Conservation (phyloP, 2,113 vertebrate species). For the Petrocephalus zakoni region DNA sequence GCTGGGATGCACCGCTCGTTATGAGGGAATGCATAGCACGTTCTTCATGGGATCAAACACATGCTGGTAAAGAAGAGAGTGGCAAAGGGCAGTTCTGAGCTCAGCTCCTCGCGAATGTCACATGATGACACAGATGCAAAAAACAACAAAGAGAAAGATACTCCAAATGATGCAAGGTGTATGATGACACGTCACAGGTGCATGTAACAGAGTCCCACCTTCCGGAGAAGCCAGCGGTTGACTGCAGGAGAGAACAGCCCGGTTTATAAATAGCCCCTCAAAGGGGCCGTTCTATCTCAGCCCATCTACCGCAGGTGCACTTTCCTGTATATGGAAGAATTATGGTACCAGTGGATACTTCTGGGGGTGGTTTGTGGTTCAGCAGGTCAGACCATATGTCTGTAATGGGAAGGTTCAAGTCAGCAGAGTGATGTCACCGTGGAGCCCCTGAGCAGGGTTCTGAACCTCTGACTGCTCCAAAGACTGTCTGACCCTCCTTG, state of each 20-base stretch:
- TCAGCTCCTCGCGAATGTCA: background rate
- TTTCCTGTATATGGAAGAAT: background rate
- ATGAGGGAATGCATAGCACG: background rate
- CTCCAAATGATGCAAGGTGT: background rate
- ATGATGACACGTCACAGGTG: background rate
- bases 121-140: background rate
- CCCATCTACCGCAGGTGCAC: background rate
- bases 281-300: background rate
- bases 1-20: background rate
- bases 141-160: background rate
- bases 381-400: background rate
- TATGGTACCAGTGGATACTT: background rate
- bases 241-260: background rate
- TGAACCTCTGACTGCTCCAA: background rate
- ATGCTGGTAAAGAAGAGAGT: background rate
- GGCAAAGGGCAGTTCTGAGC: background rate
- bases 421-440: background rate
- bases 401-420: background rate
- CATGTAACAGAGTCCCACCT: background rate
- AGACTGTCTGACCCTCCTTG: background rate
- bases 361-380: background rate
- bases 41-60: background rate
- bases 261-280: background rate
- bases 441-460: background rate
- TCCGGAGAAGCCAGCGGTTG: background rate